These are phyloP conservation scores for Diaphora mendica DNA, from an alignment of 2,888 invertebrate species.

Conservation along the genomic window DNA sequence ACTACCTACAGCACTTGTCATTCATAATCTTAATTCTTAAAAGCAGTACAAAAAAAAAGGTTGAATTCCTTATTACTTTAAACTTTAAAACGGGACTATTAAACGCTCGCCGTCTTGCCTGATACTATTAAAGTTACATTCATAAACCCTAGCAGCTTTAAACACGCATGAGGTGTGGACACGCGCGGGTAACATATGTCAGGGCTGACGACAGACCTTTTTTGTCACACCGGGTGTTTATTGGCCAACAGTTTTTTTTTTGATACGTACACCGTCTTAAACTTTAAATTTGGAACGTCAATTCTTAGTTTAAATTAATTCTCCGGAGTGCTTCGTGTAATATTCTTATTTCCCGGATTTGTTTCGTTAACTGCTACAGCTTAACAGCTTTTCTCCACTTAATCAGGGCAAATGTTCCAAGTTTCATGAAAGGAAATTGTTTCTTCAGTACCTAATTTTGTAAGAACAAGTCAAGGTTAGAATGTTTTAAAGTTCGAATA, in stretches of 20 bases:
- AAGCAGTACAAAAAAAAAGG: not conserved
- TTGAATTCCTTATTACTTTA: not conserved
- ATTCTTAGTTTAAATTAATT: slow-evolving; percentile 7
- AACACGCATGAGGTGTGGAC: slow-evolving; percentile 51
- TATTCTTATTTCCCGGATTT: slow-evolving; percentile 5
- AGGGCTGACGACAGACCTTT: slow-evolving; percentile 23
- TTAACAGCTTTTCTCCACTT: slow-evolving; percentile 2
- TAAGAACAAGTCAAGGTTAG: slow-evolving; percentile 5
- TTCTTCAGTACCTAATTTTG: not conserved
- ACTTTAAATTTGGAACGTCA: not conserved
- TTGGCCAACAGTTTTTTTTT: slow-evolving; percentile 19
- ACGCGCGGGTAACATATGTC: slow-evolving; percentile 73
- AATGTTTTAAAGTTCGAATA: not conserved
- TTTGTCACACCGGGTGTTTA: slow-evolving; percentile 18
- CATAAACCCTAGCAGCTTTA: slow-evolving; percentile 1
- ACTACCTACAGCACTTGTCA: too few relatives aligned
- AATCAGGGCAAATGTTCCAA: slow-evolving; percentile 16
- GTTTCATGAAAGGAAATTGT: slow-evolving; percentile 9
- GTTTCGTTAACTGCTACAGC: slow-evolving; percentile 9
- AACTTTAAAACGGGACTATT: not conserved
- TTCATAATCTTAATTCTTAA: not conserved
- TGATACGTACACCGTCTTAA: slow-evolving; percentile 21
- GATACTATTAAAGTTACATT: not conserved
- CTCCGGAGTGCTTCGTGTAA: not conserved
- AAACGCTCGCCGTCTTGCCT: not conserved